Percentiles rank a stretch among this genome's conserved stretches.
Evolutionary conservation across 2,888 invertebrate species (phyloP).

Genomic region (Drosophila bunnanda): DNA sequence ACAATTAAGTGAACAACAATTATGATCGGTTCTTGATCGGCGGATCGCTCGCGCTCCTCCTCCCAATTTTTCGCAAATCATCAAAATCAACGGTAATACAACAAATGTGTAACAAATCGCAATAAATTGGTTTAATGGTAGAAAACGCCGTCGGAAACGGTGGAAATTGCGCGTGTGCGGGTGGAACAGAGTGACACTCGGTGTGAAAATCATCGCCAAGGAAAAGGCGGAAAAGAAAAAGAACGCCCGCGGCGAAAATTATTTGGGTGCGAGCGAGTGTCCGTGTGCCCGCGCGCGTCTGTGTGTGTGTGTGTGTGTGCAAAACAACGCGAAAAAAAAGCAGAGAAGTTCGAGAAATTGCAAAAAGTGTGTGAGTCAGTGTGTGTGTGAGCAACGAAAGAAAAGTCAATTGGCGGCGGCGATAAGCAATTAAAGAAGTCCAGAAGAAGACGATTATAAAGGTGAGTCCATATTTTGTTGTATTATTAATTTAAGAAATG

Average conservation of each 20-base stretch:
- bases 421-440: conserved; percentile 11
- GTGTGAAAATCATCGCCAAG: conserved; percentile 46
- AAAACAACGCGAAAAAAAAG: conserved; percentile 21
- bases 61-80: not conserved
- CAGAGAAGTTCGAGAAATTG: conserved; percentile 73
- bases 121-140: not conserved
- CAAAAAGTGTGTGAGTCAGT: conserved; percentile 10
- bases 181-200: conserved; percentile 47
- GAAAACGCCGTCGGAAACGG: conserved; percentile 12
- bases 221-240: conserved; percentile 44
- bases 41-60: not conserved
- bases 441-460: conserved; percentile 10
- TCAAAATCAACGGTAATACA: not conserved
- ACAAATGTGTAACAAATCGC: conserved; percentile 2
- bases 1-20: not conserved
- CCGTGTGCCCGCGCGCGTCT: no score
- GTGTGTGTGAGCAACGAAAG: conserved; percentile 19
- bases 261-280: conserved; percentile 19
- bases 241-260: conserved; percentile 66
- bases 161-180: conserved; percentile 48
- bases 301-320: conserved; percentile 32
- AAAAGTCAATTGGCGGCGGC: conserved; percentile 18
- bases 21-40: conserved; percentile 8
- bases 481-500: not conserved
- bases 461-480: conserved; percentile 4